Conservation (phyloP, 2,888 invertebrate genomes). For the Diloba caeruleocephala region DNA sequence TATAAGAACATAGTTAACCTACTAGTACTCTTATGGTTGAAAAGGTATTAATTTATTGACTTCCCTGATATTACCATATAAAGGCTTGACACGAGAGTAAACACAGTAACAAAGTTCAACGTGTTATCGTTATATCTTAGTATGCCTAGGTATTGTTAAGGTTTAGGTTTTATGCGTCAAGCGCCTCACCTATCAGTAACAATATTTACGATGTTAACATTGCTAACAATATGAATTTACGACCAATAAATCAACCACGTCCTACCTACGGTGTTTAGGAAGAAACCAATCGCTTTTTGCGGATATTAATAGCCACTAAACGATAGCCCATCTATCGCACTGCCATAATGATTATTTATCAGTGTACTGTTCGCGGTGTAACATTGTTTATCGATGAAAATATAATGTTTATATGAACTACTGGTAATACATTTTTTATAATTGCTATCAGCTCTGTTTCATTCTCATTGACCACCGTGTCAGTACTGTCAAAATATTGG, state of each 20-base stretch:
- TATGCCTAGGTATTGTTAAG: constrained; percentile 4
- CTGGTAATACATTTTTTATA: constrained; percentile 32
- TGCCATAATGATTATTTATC: constrained; percentile 25
- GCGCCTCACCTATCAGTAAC: constrained; percentile 51
- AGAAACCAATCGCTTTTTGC: constrained; percentile 25
- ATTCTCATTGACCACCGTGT: constrained; percentile 12
- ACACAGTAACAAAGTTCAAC: not conserved
- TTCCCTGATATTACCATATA: not conserved
- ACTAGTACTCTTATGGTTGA: not conserved
- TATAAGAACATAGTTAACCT: not conserved
- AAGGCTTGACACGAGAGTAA: not conserved
- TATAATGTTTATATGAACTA: constrained; percentile 20
- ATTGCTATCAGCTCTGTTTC: constrained; percentile 17
- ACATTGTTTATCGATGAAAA: constrained; percentile 26
- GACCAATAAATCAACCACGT: constrained; percentile 55
- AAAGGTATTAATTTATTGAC: too few relatives aligned
- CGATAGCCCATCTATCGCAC: constrained; percentile 15
- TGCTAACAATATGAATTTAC: constrained; percentile 58
- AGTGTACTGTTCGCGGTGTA: constrained; percentile 16
- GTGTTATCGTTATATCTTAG: constrained; percentile 2
- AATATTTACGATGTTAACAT: constrained; percentile 60
- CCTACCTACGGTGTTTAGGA: constrained; percentile 19
- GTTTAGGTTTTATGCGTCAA: constrained; percentile 31
- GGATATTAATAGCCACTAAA: constrained; percentile 32
- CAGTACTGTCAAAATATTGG: constrained; percentile 25